Evolutionary conservation across 2,888 invertebrate genomes (phyloP), one percentile per base, ranked within the genome.

Genomic region (Selenia dentaria): DNA sequence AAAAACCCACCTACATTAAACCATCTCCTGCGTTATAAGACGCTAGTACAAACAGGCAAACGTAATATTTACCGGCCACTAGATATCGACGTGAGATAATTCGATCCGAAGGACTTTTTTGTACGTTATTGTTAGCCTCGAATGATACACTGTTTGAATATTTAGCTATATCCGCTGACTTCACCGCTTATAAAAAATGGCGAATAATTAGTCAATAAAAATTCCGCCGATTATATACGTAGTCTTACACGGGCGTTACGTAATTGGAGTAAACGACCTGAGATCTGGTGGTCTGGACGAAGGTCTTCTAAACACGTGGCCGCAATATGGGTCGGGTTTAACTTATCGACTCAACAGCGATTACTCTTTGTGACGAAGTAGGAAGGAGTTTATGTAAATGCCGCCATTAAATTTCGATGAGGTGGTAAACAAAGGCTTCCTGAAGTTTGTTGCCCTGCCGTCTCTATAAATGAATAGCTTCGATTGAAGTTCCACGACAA

Each of bases 201-300:
- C 81, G 84, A 88, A 89, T 89, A 89, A 89, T 89, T 89, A 89
- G 87, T 86, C 87, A 85, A 90, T 90, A 89, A 88, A 90, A 89
- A 89, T 90, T 89, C 90, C 86, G 79, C 67, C 85, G 84, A 87
- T 90, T 88, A 85, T 85, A 81, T 79, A 74, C 78, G 64, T 70
- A 69, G 69, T 70, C 76, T 85, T 86, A 86, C 85, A 85, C 83
- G 84, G 79, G 80, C 78, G 86, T 90, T 90, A 80, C 89, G 89
- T 87, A 89, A 90, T 83, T 86, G 84, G 84, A 87, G 89, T 90
- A 87, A 89, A 90, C 60, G 90, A 89, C 88, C 89, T 81, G 74
- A 74, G 79, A 80, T 72, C 68, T 77, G 74, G 74, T 82, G 83
- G 74, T 74, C 70, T 65, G 72, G 61, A 52, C 72, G 84, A 86